Evolutionary conservation across 2,113 vertebrate species (phyloP), one percentile per base, ranked within the genome.

Genomic region (Dicrurus megarhynchus): DNA sequence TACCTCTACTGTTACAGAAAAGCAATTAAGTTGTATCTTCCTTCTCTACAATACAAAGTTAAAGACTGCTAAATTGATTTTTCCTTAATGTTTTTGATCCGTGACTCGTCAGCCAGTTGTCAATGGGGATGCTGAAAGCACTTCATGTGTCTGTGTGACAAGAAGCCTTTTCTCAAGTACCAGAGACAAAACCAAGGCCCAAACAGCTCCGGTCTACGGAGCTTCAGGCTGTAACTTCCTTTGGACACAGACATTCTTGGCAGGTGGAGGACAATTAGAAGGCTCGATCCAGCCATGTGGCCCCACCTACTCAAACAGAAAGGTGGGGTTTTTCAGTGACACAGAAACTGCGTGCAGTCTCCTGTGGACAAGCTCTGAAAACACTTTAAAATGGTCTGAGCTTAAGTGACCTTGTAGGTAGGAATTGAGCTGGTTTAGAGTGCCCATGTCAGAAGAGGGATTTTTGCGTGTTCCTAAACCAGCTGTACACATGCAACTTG

Each of bases 401-500:
- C 37, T 73, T 37, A 70, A 61, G n/a, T 46, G 35, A 9, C 10
- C 42, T 49, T 30, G 5, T 15, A 67, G 75, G 49, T 46, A 61
- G 55, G 55, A 61, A 32, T 4, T 24, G 24, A 63, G 42, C n/a
- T 78, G 52, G 11, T 77, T 81, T 24, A 63, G 7, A 87, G 74
- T 2, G 42, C 7, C 32, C 17, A 1, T 9, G 33, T 37, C 39
- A 50, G 35, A 41, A 84, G 55, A n/a, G 39, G 16, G 53, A 78
- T 35, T 82, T 61, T 22, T 20, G 7, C 0, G 0, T 33, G 28
- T 13, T 84, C 44, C 65, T 55, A 41, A 84, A 59, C 3, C 21
- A 69, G 16, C 26, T 61, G 46, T 0, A 0, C 13, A 44, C 0
- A 0, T 14, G n/a, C 22, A 85, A 16, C 9, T 46, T 6, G 0